Evolutionary conservation across 2,797 vertebrate species (phyloP).

Genomic region (Enteromius treurensis): DNA sequence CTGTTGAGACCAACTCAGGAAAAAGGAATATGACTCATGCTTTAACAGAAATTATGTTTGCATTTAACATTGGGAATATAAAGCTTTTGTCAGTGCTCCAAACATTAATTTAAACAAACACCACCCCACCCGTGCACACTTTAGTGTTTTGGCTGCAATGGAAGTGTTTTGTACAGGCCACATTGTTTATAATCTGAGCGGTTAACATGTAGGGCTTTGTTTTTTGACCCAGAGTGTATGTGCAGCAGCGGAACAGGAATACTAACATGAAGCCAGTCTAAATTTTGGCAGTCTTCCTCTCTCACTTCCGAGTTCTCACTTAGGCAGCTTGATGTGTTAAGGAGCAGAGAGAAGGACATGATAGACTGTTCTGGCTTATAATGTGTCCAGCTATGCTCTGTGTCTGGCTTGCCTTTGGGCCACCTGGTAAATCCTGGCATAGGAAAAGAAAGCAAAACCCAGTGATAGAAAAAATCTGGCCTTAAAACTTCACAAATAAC

Average conservation of each 20-base stretch:
- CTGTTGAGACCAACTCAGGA: not conserved
- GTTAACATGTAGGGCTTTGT: not conserved
- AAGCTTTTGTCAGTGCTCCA: not conserved
- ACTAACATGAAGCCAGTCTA: slow-evolving; percentile 56
- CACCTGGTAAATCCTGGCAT: slow-evolving; percentile 55
- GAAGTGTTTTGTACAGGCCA: not conserved
- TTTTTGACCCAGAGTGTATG: not conserved
- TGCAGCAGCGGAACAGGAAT: slow-evolving; percentile 5
- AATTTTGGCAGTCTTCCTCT: slow-evolving; percentile 57
- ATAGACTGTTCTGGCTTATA: slow-evolving; percentile 42
- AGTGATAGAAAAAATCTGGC: not conserved
- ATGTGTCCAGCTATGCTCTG: slow-evolving; percentile 46
- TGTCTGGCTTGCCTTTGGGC: slow-evolving; percentile 55
- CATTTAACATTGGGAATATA: slow-evolving; percentile 1
- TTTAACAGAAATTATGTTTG: not conserved
- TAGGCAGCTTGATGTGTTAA: slow-evolving; percentile 21
- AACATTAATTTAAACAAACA: not conserved
- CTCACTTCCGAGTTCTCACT: slow-evolving; percentile 46
- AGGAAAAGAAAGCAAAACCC: slow-evolving; percentile 12
- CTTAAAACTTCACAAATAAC: slow-evolving; percentile 35
- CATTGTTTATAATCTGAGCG: not conserved
- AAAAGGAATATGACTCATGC: not conserved
- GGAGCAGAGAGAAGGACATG: not conserved
- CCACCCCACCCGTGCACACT: not conserved
- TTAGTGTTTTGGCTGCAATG: not conserved